Base-by-base conservation (phyloP, 2,888 invertebrate species). In the Masnerella sp. region DNA sequence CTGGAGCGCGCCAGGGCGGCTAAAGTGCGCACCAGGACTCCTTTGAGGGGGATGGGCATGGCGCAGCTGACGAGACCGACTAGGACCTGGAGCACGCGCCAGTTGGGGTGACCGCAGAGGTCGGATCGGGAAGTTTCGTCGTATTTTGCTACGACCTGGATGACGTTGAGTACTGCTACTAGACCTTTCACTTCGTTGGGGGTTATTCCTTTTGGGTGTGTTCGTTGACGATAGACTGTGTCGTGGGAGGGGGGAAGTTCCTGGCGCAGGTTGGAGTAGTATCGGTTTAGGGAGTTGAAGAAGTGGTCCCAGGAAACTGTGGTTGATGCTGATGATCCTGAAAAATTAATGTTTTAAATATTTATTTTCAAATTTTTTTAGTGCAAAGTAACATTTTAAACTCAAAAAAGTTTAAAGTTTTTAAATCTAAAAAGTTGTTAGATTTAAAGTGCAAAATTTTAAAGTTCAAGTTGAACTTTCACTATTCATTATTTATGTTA, bases 51-150 rank as follows among this genome's bases (percentile, higher is more conserved):
- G 47, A 96, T 91, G 0, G 97, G 95, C 77, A 98, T 92, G 45
- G 95, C 93, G 85, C 98, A 98, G 78, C 94, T 92, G 5, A 97
- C 91, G 38, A 98, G 89, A 9, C 97, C 93, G 52, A 96, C 91
- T 80, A 97, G 89, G 43, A 93, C 91, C 76, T 93, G 92, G 62
- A 96, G 89, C 0, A 96, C 94, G 62, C 94, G 92, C 96, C 97
- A 98, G 79, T 93, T 94, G 25, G 95, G 92, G 85, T 96, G 96
- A 84, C 97, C 96, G 82, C 94, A 95, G 45, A 98, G 90, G 14
- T 94, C 93, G 28, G 94, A 89, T 61, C 96, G 90, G 0, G 96
- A 94, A 79, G 93, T 92, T 80, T 94, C 93, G 88, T 96, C 96
- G 83, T 94, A 89, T 0, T 91, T 91, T 0, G 96, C 94, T 14